Evolutionary conservation across 2,888 invertebrate species (phyloP), one percentile per base, ranked within the genome.

Genomic region (Drosophila fungiperda): DNA sequence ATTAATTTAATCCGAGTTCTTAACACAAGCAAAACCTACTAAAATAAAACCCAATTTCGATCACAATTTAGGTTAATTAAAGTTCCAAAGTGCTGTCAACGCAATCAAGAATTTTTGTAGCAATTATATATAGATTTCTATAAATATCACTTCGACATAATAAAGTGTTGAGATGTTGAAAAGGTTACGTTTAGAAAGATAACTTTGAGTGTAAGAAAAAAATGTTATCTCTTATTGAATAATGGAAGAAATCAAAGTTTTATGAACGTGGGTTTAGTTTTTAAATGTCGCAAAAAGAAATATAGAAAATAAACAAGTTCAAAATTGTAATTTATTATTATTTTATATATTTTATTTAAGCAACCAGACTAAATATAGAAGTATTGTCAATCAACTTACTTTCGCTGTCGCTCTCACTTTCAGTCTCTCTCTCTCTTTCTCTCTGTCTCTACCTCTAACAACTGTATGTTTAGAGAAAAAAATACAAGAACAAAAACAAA

Each of bases 1-100:
- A 85, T 83, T 71, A 85, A 82, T 82, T 85, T 82, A 58, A 61
- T 72, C 62, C 59, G 74, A 74, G 77, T 77, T 78, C 66, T 73
- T 69, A 63, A 73, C 68, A 67, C 57, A 73, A 78, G 66, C 68
- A 60, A 50, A 54, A 60, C 50, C 60, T 54, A 45, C 52, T 45
- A 55, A 49, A 48, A 63, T 49, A 52, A 38, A 48, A 57, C 53
- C 40, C 35, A 68, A 55, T 53, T 62, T 65, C 23, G 20, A 35
- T 52, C 35, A 26, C 70, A 61, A 58, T 61, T 62, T 62, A 29
- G 49, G 33, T 38, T 40, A 58, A 33, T 54, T 54, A 23, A 23
- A 45, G 23, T 23, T 3, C 7, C 4, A 26, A 36, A 36, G 15
- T 20, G 54, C 23, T 36, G 17, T 36, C 36, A 50, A 54, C 49